Evolutionary conservation across 2,797 vertebrate species (phyloP), one percentile per base, ranked within the genome.

Genomic region (Lutjanus campechanus): DNA sequence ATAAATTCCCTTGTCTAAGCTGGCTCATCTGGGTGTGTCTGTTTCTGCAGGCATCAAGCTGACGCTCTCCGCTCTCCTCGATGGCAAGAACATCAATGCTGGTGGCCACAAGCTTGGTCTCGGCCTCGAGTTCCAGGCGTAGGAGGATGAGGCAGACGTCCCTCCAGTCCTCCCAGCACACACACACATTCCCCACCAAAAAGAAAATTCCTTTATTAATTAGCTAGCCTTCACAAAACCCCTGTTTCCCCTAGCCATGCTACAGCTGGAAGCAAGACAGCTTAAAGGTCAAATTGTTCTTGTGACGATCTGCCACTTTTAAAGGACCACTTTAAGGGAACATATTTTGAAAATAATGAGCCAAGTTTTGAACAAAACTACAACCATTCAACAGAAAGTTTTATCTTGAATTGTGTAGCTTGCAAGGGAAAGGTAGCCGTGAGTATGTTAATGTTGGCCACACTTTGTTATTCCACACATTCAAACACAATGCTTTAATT

Each of bases 61-160:
- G 94, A 99, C 97, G 0, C 95, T 99, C 83, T 99, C 97, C 25
- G 97, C 98, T 91, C 96, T 99, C 85, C 93, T 99, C 76, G 98
- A 99, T 81, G 98, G 98, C 86, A 99, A 99, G 94, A 99, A 99
- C 59, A 96, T 99, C 92, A 98, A 99, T 0, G 96, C 96, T 0
- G 98, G 98, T 1, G 98, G 97, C 81, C 98, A 99, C 94, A 99
- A 99, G 91, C 95, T 99, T 47, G 98, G 98, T 87, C 93, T 99
- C 82, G 98, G 98, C 93, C 92, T 99, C 71, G 97, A 99, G 95
- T 98, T 99, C 91, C 97, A 99, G 95, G 98, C 98, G 22, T 99
- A 97, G 83, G 79, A 66, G 74, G 74, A 94, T 20, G 67, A 84
- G 79, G 79, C 88, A 85, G 76, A 90, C 76, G 9, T 19, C 61